Base-by-base conservation (phyloP, 2,797 vertebrate species). In the Ceyx erithaca region DNA sequence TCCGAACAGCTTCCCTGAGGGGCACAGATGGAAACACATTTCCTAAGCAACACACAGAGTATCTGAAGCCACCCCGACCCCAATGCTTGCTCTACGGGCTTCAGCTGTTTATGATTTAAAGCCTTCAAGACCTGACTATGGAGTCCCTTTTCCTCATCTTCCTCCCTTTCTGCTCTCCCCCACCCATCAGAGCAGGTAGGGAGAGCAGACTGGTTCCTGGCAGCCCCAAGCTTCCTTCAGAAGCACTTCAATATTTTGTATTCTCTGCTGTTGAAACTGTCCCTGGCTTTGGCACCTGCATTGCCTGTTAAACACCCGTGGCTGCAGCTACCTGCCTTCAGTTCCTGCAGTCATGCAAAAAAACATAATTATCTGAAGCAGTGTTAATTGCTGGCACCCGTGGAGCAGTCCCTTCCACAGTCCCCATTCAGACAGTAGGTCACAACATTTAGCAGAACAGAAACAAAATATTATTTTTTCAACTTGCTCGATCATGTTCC, bases 71-170 rank as follows among this genome's bases (percentile, higher is more conserved):
- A 48, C 41, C 12, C 6, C 3, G 17, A 49, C n/a, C 21, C 23
- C 14, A 77, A 33, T 10, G 4, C 10, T 41, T 0, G 0, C 51
- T 66, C 19, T 25, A 7, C 4, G 1, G 0, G 0, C 4, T 55
- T 4, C 12, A 7, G 8, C 1, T 4, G 19, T 6, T 69, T 26
- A 28, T 2, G 10, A 66, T 14, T 30, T 14, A 2, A n/a, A 66
- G 16, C 12, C 43, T 59, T 52, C 9, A 18, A 6, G 6, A 51
- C 37, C 30, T 49, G 16, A 33, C 23, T 46, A 4, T 0, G 0
- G 20, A 80, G 22, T 10, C 54, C 9, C 8, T 22, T 82, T 64
- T 59, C 31, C 54, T 11, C 1, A 10, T 6, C 18, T 16, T 72
- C 21, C 7, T 12, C 1, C 4, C 23, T 54, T 76, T 41, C 33